Conservation (phyloP, 2,888 invertebrate genomes). For the Monopis laevigella region DNA sequence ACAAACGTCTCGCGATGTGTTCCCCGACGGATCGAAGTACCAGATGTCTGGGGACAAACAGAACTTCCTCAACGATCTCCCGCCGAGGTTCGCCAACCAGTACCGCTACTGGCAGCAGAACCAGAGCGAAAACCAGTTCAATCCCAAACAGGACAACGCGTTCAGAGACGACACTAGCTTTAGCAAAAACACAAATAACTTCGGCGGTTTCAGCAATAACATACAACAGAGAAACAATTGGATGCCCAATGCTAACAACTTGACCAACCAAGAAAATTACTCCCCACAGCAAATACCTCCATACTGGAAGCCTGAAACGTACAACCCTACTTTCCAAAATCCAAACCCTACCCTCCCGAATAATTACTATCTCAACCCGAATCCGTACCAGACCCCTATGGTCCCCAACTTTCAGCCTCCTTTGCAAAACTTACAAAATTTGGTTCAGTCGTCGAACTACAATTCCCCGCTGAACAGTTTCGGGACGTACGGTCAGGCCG, state of each 20-base stretch:
- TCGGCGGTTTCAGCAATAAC: neutral
- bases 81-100: conserved; percentile 57
- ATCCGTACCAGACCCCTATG: too few relatives aligned
- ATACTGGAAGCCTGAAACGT: conserved; percentile 55
- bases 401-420: too few relatives aligned
- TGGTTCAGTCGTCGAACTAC: conserved; percentile 42
- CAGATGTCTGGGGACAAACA: conserved; percentile 54
- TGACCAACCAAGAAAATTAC: conserved; percentile 26
- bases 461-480: conserved; percentile 44
- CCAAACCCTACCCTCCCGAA: conserved; percentile 27
- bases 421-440: conserved; percentile 36
- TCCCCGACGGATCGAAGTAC: conserved; percentile 46
- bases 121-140: conserved; percentile 41
- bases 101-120: conserved; percentile 48
- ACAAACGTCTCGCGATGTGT: conserved; percentile 48
- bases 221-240: conserved; percentile 24
- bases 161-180: conserved; percentile 50
- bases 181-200: conserved; percentile 20
- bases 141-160: conserved; percentile 38
- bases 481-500: conserved; percentile 33
- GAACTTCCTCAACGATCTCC: conserved; percentile 52
- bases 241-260: too few relatives aligned
- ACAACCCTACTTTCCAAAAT: conserved; percentile 28
- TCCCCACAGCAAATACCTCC: conserved; percentile 28
- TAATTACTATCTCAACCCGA: conserved; percentile 31